A percentile compares a stretch with the other conserved stretches of the same genome.
These are phyloP conservation scores for Tragelaphus imberbis DNA, from an alignment of 2,113 vertebrate genomes.

Conservation along the genomic window DNA sequence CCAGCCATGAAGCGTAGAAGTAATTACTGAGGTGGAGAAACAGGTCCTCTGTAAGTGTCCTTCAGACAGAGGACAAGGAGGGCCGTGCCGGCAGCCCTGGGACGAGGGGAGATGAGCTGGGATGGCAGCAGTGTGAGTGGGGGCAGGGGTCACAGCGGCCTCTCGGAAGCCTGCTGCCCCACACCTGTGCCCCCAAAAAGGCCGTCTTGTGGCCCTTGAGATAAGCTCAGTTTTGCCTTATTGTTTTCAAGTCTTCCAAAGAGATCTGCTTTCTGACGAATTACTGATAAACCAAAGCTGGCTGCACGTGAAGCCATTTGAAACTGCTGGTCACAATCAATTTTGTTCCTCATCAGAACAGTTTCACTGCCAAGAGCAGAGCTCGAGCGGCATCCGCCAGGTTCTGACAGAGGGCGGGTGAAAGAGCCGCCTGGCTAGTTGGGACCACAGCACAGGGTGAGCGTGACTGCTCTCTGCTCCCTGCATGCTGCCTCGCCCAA, in stretches of 20 bases:
- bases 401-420: neutral
- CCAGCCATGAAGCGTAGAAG: neutral
- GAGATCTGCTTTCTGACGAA: constrained; percentile 24
- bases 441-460: neutral
- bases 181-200: neutral
- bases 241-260: constrained; percentile 32
- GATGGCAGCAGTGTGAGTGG: neutral
- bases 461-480: accelerated
- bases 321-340: neutral
- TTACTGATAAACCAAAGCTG: constrained; percentile 1
- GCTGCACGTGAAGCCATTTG: neutral
- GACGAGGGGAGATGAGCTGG: constrained; percentile 31
- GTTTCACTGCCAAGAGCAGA: neutral
- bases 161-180: neutral
- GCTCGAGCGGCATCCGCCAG: accelerated
- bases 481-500: neutral
- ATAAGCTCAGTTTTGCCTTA: constrained; percentile 43
- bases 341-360: neutral
- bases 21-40: constrained; percentile 24
- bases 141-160: neutral
- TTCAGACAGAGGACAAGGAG: neutral
- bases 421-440: neutral
- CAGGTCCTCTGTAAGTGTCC: neutral
- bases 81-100: neutral
- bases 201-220: neutral